Evolutionary conservation across 1,140 invertebrate species (phyloP), one percentile per base, ranked within the genome.

Genomic region (Sarcophaga bullata): DNA sequence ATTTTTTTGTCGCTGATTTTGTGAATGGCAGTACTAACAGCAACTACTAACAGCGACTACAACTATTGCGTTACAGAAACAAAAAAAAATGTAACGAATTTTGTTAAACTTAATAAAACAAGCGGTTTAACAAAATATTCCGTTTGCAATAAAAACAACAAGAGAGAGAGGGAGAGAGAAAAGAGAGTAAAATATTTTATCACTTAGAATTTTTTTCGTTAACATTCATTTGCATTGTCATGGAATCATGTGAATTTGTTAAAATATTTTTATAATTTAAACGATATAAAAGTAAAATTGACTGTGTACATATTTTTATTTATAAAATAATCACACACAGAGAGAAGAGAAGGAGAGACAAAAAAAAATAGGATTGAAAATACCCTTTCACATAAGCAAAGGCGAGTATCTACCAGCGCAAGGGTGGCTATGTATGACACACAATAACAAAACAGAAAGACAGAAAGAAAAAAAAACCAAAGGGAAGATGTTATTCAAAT

Each of bases 401-500:
- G 19, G 5, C 13, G 15, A 7, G 54, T 15, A 3, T 58, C 15
- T 3, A 58, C 15, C 13, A 58, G 54, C 6, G 6, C n/a, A 37
- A 4, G 25, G 7, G 3, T 6, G 62, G 19, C 62, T 72, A 72
- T 11, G 58, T 62, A 8, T 7, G 6, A 1, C 6, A 19, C 62
- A 25, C 10, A 17, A 72, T 25, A 8, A 25, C 37, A 25, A 19
- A 72, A 72, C 10, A 72, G n/a, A n/a, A n/a, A n/a, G n/a, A n/a
- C n/a, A n/a, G n/a, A n/a, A n/a, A n/a, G 0, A 9, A 72, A 72
- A 19, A 78, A 78, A 78, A 78, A 52, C 9, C 62, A 72, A 72
- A 72, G 19, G 37, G 6, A 78, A 76, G 48, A 49, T 19, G 62
- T 76, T 76, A 76, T 78, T 78, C 50, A 78, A 78, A 78, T 78